Conservation (phyloP, 2,113 vertebrate species). For the Craseonycteris thonglongyai region DNA sequence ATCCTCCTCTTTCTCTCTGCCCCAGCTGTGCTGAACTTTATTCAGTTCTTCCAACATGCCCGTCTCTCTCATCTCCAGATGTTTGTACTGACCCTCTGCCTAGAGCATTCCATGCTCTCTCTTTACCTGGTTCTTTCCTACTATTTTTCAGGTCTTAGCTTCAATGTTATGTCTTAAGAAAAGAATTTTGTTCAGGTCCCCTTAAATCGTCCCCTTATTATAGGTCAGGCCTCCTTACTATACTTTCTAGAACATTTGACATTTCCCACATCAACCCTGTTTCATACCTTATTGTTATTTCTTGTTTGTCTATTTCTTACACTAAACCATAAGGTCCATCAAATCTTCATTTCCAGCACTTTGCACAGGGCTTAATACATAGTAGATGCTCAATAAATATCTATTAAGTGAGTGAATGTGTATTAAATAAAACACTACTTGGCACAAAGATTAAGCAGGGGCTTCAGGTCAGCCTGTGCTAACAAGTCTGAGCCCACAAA, state of each 20-base stretch:
- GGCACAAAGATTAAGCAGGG: neutral
- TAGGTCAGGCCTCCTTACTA: neutral
- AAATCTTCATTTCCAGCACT: neutral
- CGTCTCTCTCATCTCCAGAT: neutral
- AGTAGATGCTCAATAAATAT: neutral
- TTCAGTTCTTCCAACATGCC: neutral
- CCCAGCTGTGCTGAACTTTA: neutral
- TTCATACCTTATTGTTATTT: neutral
- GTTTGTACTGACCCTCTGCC: neutral
- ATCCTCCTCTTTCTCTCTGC: neutral
- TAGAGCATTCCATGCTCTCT: neutral
- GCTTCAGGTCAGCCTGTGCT: neutral
- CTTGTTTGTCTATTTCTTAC: neutral
- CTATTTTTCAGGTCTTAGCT: neutral
- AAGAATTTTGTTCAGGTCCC: neutral
- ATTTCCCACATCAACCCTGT: neutral
- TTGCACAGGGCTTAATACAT: neutral
- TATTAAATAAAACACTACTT: neutral
- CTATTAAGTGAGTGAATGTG: neutral
- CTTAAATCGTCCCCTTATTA: neutral
- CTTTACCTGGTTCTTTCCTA: neutral
- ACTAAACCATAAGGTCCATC: neutral
- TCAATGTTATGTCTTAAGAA: neutral
- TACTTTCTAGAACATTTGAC: neutral
- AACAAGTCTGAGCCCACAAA: neutral